Base-by-base conservation (phyloP, 2,113 vertebrate genomes). In the Bos javanicus region DNA sequence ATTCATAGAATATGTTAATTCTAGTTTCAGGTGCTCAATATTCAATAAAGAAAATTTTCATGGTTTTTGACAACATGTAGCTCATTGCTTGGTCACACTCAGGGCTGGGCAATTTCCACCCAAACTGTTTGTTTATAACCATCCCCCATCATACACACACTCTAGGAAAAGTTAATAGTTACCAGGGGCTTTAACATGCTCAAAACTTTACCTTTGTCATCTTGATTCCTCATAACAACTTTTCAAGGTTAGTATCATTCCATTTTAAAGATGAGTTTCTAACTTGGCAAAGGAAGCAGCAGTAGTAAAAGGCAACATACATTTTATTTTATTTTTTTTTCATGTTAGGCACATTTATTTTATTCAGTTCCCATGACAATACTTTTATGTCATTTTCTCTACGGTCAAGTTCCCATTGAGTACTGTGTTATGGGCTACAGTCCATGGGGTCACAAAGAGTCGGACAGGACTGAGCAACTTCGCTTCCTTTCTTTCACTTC, bases 31-130 rank as follows among this genome's bases (percentile, higher is more conserved):
- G 19, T 46, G 25, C 25, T 85, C 19, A 92, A 6, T 7, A 64
- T 85, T 96, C 46, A 92, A 30, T 74, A 78, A 88, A 92, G 14
- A 86, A 92, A 92, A 74, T 33, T 33, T 3, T n/a, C 13, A 43
- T 46, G 13, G 25, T 64, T 87, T n/a, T 26, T 92, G 76, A 89
- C 23, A 19, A 84, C 36, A n/a, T n/a, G 33, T 46, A 95, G 25
- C 48, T 89, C 3, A 50, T 17, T 91, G 2, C 52, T 95, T 84
- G 19, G 17, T 89, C 78, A 89, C 1, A 6, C 5, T 57, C 15
- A 67, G 19, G 8, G 28, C 28, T 57, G 88, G 25, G 36, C 59
- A 30, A 7, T 78, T 85, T 67, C 33, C 1, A 84, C 5, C 6
- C 48, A 81, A 15, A 89, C 21, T 8, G 48, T 78, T 3, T 28